These are phyloP conservation scores for Melikaiella ostensackeni DNA, from an alignment of 2,888 invertebrate species.

Conservation along the genomic window DNA sequence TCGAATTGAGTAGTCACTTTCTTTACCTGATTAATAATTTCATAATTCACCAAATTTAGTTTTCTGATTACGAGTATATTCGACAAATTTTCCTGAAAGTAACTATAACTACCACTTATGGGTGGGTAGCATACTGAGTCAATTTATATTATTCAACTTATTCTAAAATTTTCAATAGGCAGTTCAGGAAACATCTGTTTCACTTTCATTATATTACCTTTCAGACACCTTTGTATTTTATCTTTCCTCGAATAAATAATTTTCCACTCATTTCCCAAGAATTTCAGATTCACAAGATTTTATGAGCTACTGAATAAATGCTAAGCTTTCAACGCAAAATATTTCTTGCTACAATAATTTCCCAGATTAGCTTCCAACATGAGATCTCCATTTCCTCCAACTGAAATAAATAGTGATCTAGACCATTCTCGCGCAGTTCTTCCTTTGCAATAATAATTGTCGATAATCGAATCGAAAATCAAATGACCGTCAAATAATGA, in stretches of 20 bases:
- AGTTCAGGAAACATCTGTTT: neutral
- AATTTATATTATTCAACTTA: too few relatives aligned
- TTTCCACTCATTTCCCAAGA: neutral
- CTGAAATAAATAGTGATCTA: neutral
- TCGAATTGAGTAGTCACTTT: too few relatives aligned
- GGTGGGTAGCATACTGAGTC: too few relatives aligned
- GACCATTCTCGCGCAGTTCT: neutral
- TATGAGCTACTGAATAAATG: neutral
- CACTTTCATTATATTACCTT: neutral
- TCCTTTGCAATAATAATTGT: neutral
- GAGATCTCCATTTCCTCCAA: neutral
- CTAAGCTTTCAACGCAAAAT: neutral
- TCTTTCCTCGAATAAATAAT: neutral
- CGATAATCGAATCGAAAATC: conserved; percentile 1
- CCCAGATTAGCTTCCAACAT: neutral
- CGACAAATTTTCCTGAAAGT: too few relatives aligned
- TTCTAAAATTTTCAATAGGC: too few relatives aligned
- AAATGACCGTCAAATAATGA: neutral
- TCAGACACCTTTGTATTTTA: neutral
- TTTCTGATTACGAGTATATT: too few relatives aligned
- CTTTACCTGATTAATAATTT: too few relatives aligned
- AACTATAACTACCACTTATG: too few relatives aligned
- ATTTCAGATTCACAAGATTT: conserved; percentile 3
- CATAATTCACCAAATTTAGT: too few relatives aligned
- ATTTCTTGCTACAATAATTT: conserved; percentile 13